phyloP scores from a whole-genome alignment of 2,888 invertebrate genomes.

The Melipona bicolor region DNA sequence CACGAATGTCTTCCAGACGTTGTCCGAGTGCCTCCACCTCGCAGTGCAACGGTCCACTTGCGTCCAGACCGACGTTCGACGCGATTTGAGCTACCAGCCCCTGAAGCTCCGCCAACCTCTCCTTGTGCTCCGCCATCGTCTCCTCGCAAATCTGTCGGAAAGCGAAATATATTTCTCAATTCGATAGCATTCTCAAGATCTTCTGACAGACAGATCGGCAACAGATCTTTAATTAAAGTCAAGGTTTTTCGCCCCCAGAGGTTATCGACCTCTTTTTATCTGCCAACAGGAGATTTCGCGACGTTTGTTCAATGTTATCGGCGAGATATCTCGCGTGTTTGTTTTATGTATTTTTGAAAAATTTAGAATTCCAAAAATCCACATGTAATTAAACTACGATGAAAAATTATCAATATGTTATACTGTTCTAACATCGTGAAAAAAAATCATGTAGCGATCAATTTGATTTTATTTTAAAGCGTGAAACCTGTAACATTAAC shows the following conservation, averaged over 20 bases:
- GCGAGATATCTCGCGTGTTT: background rate
- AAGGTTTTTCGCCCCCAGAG: background rate
- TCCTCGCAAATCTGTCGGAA: slow-evolving; percentile 90
- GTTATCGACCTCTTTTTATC: background rate
- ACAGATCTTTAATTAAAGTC: too few relatives aligned
- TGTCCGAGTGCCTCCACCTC: slow-evolving; percentile 92
- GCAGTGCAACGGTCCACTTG: slow-evolving; percentile 89
- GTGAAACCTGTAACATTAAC: too few relatives aligned
- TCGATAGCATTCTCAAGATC: too few relatives aligned
- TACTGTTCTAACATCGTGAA: too few relatives aligned
- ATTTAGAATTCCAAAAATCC: too few relatives aligned
- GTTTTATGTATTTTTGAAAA: too few relatives aligned
- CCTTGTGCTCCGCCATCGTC: slow-evolving; percentile 89
- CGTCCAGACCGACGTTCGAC: slow-evolving; percentile 90
- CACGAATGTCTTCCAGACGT: slow-evolving; percentile 90
- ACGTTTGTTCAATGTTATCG: background rate
- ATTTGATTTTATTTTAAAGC: too few relatives aligned
- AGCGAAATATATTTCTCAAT: background rate
- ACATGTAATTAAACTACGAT: too few relatives aligned
- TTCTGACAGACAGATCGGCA: too few relatives aligned
- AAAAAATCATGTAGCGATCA: too few relatives aligned
- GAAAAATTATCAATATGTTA: too few relatives aligned
- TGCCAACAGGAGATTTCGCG: background rate
- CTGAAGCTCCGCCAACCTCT: slow-evolving; percentile 88
- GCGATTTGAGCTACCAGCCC: slow-evolving; percentile 92